Percentiles rank a stretch among this genome's conserved stretches.
Evolutionary conservation across 2,113 vertebrate genomes (phyloP).

Genomic region (Alligator sinensis): DNA sequence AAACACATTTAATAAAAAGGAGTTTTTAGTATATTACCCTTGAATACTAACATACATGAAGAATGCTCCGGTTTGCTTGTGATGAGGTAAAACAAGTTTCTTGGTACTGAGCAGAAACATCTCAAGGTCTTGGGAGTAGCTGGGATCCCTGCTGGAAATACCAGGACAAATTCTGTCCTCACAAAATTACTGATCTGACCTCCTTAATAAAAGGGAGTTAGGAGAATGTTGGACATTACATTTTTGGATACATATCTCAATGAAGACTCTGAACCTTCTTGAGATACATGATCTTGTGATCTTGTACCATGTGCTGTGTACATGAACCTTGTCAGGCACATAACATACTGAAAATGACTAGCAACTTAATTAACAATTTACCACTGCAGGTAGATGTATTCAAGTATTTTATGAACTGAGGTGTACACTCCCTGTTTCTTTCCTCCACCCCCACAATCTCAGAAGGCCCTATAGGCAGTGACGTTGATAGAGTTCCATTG

Average conservation of each 20-base stretch:
- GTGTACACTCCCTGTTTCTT: background rate
- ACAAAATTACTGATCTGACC: background rate
- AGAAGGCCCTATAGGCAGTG: background rate
- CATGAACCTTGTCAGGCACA: background rate
- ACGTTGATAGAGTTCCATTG: constrained; percentile 6
- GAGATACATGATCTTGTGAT: background rate
- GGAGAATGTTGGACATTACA: background rate
- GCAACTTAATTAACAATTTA: background rate
- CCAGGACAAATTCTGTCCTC: background rate
- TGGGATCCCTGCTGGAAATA: constrained; percentile 8
- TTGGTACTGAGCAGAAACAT: constrained; percentile 1
- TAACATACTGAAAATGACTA: background rate
- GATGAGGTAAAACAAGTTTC: background rate
- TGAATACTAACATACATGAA: constrained; percentile 17
- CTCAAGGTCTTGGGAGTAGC: background rate
- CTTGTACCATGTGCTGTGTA: background rate
- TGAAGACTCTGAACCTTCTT: background rate
- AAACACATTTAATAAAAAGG: constrained; percentile 45
- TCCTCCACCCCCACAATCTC: background rate
- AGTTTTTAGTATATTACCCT: constrained; percentile 37
- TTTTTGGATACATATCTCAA: background rate
- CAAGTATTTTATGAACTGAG: constrained; percentile 24
- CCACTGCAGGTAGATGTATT: background rate
- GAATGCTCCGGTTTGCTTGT: constrained; percentile 6
- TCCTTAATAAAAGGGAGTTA: background rate